Base-by-base conservation (phyloP, 1,140 invertebrate genomes). In the Drosophila seguyi region DNA sequence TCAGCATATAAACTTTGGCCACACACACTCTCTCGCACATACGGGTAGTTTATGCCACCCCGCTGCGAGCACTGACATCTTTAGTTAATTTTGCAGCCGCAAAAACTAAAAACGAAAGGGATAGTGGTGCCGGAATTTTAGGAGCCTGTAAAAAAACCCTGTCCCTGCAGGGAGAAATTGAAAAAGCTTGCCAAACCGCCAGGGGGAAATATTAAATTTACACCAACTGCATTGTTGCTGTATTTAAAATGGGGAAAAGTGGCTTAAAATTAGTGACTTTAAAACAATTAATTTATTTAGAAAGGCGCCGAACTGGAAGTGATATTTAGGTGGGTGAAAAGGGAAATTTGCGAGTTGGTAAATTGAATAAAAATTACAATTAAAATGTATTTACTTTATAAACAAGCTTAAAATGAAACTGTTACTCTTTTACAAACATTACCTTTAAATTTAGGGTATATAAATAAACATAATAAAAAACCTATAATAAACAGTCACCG, bases 21-120 rank as follows among this genome's bases (percentile, higher is more conserved):
- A 18, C 74, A 59, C 73, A 59, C 63, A 62, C 68, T 25, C 73
- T 22, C 42, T 38, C 20, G 27, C 45, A 55, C 50, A 56, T 22
- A 44, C 47, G 56, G 58, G 47, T 36, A 22, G 62, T 88, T 83
- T 88, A 88, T 87, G 63, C 62, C 41, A 42, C 73, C 84, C 73
- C 44, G 85, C 81, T 84, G 81, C 45, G 74, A 47, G 29, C 41
- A 55, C 71, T 81, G 85, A 84, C 84, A 90, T 84, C 81, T 77
- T 74, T 69, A 79, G 85, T 88, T 88, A 84, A 90, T 84, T 88
- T 74, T 68, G 73, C 52, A 71, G 66, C 79, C 80, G 65, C 75
- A 75, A 52, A 71, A 58, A 75, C 39, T 61, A 38, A 71, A 69
- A 78, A 53, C 50, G 75, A 59, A 62, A 78, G 60, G 44, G 66